Conservation (phyloP, 1,140 invertebrate species). For the Schlechtendalia chinensis region DNA sequence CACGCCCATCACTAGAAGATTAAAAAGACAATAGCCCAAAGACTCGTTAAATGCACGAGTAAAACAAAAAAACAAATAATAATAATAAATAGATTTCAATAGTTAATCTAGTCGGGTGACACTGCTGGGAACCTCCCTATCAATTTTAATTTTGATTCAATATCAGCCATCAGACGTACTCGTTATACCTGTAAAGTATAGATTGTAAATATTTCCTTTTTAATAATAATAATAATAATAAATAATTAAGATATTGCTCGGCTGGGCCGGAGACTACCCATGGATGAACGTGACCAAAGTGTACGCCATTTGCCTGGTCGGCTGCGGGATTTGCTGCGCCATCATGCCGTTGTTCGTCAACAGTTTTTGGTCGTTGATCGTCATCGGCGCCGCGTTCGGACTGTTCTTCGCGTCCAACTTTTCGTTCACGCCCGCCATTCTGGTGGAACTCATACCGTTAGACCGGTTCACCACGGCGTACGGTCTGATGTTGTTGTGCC, state of each 20-base stretch:
- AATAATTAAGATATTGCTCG: slow-evolving; percentile 81
- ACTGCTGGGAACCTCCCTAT: too few relatives aligned
- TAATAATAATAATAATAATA: too few relatives aligned
- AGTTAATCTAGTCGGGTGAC: too few relatives aligned
- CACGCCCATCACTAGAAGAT: too few relatives aligned
- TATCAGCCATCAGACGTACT: too few relatives aligned
- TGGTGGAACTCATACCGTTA: slow-evolving; percentile 76
- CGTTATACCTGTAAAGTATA: too few relatives aligned
- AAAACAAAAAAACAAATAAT: too few relatives aligned
- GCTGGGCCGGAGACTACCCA: slow-evolving; percentile 83
- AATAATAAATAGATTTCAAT: too few relatives aligned
- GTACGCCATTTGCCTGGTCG: slow-evolving; percentile 72
- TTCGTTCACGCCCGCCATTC: slow-evolving; percentile 81
- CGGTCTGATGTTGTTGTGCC: slow-evolving; percentile 79
- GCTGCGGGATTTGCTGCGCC: slow-evolving; percentile 71
- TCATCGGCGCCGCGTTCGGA: slow-evolving; percentile 67
- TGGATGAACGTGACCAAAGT: slow-evolving; percentile 82
- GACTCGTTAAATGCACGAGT: too few relatives aligned
- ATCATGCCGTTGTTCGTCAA: slow-evolving; percentile 69
- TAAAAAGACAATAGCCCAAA: too few relatives aligned
- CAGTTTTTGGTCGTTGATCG: slow-evolving; percentile 63
- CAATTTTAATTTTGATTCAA: too few relatives aligned
- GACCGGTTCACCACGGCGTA: slow-evolving; percentile 84
- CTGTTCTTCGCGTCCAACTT: slow-evolving; percentile 83
- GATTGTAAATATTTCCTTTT: too few relatives aligned